A percentile compares a stretch with the other conserved stretches of the same genome.
These are phyloP conservation scores for Acanthurus tractus DNA, from an alignment of 2,797 vertebrate genomes.

Conservation along the genomic window DNA sequence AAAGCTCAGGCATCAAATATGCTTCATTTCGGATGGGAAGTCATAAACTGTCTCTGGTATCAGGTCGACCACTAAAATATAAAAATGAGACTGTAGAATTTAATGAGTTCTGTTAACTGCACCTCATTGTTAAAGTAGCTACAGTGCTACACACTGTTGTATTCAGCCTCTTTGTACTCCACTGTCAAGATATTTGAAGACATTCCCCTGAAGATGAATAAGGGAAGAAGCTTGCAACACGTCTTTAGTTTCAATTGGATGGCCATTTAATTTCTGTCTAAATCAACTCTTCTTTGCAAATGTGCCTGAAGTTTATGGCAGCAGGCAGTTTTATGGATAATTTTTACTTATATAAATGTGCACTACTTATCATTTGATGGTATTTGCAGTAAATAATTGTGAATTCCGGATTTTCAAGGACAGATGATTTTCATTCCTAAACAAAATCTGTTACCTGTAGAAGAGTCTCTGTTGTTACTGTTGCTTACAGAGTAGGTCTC, in stretches of 20 bases:
- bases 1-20: slow-evolving; percentile 74
- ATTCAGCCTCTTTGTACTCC: slow-evolving; percentile 1
- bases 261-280: not conserved
- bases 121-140: slow-evolving; percentile 6
- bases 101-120: not conserved
- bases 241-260: not conserved
- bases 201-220: not conserved
- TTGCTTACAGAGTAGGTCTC: slow-evolving; percentile 2
- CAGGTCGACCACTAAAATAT: slow-evolving; percentile 40
- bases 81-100: slow-evolving; percentile 18
- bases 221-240: not conserved
- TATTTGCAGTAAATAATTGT: not conserved
- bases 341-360: not conserved
- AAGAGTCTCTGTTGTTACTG: not conserved
- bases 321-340: too few relatives aligned
- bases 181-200: not conserved
- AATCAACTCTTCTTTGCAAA: not conserved
- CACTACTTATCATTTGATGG: too few relatives aligned
- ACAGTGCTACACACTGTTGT: not conserved
- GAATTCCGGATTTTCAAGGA: too few relatives aligned
- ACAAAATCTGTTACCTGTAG: not conserved
- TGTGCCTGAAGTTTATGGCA: not conserved
- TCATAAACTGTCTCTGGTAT: slow-evolving; percentile 59
- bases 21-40: slow-evolving; percentile 70
- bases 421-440: not conserved